phyloP scores from a whole-genome alignment of 2,797 vertebrate genomes.

The Cetoscarus ocellatus region DNA sequence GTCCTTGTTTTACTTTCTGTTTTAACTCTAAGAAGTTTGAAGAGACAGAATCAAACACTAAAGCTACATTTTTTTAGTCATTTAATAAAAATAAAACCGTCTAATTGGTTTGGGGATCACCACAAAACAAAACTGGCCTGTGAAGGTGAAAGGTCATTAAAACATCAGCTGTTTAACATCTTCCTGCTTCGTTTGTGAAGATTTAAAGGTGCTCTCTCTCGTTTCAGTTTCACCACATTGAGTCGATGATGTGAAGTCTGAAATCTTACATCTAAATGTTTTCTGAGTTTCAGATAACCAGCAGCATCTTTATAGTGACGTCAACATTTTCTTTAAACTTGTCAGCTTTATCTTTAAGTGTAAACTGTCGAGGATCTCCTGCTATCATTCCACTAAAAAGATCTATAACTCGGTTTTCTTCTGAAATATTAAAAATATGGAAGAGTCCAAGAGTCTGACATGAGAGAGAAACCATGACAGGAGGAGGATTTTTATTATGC shows the following conservation, averaged over 20 bases:
- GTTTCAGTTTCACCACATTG: too few relatives aligned
- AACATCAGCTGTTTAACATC: too few relatives aligned
- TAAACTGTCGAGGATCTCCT: slow-evolving; percentile 25
- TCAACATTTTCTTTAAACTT: slow-evolving; percentile 21
- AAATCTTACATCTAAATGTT: slow-evolving; percentile 3
- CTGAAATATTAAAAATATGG: too few relatives aligned
- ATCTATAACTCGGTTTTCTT: slow-evolving; percentile 1
- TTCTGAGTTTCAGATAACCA: slow-evolving; percentile 42
- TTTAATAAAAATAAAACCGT: too few relatives aligned
- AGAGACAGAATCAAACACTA: neutral
- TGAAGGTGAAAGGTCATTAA: too few relatives aligned
- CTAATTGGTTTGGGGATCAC: too few relatives aligned
- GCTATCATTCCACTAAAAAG: slow-evolving; percentile 45
- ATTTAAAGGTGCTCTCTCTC: slow-evolving; percentile 1
- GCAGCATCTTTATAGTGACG: slow-evolving; percentile 57
- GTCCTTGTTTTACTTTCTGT: neutral
- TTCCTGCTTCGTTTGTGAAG: neutral
- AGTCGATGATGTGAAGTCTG: neutral
- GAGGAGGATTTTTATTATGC: too few relatives aligned
- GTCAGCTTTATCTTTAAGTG: slow-evolving; percentile 23
- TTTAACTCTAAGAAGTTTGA: neutral
- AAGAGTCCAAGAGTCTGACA: too few relatives aligned
- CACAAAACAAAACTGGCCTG: too few relatives aligned
- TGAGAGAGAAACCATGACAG: too few relatives aligned
- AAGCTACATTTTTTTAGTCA: neutral